Base-by-base conservation (phyloP, 2,797 vertebrate genomes). In the Danio jaintianensis region DNA sequence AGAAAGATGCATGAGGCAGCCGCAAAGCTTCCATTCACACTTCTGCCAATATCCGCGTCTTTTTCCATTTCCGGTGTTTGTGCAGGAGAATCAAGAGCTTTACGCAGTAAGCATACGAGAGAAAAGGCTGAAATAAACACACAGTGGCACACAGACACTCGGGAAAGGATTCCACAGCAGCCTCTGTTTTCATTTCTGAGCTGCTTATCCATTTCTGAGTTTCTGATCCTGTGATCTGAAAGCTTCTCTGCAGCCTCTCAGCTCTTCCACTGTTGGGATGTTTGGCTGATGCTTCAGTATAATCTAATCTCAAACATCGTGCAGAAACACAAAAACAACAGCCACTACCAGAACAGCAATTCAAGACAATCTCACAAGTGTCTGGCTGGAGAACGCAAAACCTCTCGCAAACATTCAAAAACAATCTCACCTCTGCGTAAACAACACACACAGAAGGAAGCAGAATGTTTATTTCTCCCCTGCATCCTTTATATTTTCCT, bases 301-400 rank as follows among this genome's bases (percentile, higher is more conserved):
- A 90, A 92, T 91, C 91, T 90, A 88, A 93, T 92, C 89, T 88
- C 75, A 84, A 87, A 83, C 85, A 88, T 90, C 85, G 5, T 87
- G 87, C 87, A 85, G 83, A 86, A 48, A 53, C 82, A 8, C 50
- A 88, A 63, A 50, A 87, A 89, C 86, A 88, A 72, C 15, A 73
- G 13, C 70, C 74, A 73, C 82, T 59, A 85, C 84, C 86, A 87
- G 82, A 83, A 87, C 90, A 86, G 80, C 85, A 91, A 91, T 92
- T 92, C 91, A 85, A 87, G 88, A 82, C 89, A 91, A 90, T 91
- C 87, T 87, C 85, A 85, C 86, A 87, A 87, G 87, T 91, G 85
- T 4, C 47, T 7, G n/a, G 36, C n/a, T 11, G 9, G 16, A 50
- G 78, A 73, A 75, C 48, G 72, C 48, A 36, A n/a, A 77, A 45